Evolutionary conservation across 1,140 invertebrate genomes (phyloP).

Genomic region (Papilio helenus): DNA sequence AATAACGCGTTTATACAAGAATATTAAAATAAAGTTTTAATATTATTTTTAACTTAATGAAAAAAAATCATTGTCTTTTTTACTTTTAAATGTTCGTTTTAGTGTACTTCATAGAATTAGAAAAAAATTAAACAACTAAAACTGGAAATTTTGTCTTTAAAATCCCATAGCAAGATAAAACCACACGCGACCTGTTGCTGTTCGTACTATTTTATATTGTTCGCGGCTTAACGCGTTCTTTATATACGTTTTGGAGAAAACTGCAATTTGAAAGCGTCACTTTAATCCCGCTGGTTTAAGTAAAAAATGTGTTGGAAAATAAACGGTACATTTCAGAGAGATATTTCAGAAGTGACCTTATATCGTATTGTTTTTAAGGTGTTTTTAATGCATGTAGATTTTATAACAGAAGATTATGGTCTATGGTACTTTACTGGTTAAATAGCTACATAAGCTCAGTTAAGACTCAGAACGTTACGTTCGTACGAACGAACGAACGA

Average conservation of each 20-base stretch:
- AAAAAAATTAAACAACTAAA: not conserved
- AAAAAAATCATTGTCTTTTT: too few species aligned
- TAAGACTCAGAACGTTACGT: too few species aligned
- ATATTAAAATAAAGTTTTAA: slow-evolving; percentile 17
- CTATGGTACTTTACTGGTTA: not conserved
- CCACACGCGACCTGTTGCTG: slow-evolving; percentile 11
- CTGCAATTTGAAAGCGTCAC: slow-evolving; percentile 6
- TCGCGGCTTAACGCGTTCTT: slow-evolving; percentile 13
- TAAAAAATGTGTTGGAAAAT: not conserved
- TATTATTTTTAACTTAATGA: too few species aligned
- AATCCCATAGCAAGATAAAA: not conserved
- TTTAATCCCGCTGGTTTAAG: slow-evolving; percentile 9
- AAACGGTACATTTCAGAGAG: not conserved
- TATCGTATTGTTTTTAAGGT: not conserved
- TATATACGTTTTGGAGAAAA: slow-evolving; percentile 9
- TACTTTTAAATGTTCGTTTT: not conserved
- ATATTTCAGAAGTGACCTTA: not conserved
- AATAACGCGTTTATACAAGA: slow-evolving; percentile 18
- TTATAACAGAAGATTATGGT: not conserved
- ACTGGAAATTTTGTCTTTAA: not conserved
- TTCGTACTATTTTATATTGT: slow-evolving; percentile 19
- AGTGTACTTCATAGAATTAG: not conserved
- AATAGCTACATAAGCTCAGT: too few species aligned
- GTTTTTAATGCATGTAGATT: not conserved
- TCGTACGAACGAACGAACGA: too few species aligned